A percentile compares a stretch with the other conserved stretches of the same genome.
Evolutionary conservation across 1,140 invertebrate species (phyloP).

Genomic region (Asbolus verrucosus): DNA sequence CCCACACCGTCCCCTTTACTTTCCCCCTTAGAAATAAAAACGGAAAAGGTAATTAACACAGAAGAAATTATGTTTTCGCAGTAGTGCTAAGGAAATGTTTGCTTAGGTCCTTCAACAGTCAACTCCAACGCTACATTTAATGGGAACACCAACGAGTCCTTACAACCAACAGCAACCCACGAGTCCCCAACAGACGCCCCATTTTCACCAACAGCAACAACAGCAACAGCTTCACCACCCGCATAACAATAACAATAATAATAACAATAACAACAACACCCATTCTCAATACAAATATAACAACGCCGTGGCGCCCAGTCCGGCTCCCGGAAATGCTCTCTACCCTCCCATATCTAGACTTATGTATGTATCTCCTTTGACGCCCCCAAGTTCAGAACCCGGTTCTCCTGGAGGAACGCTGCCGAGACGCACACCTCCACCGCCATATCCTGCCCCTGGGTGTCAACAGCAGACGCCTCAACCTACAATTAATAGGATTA

Average conservation of each 20-base stretch:
- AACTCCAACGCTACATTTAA: slow-evolving; percentile 68
- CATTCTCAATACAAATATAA: slow-evolving; percentile 61
- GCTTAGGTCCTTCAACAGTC: slow-evolving; percentile 65
- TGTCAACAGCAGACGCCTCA: slow-evolving; percentile 66
- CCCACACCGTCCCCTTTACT: slow-evolving; percentile 75
- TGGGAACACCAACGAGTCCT: slow-evolving; percentile 67
- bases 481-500: slow-evolving; percentile 59
- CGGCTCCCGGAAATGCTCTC: slow-evolving; percentile 63
- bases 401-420: slow-evolving; percentile 77
- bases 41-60: slow-evolving; percentile 66
- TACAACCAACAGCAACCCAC: slow-evolving; percentile 61
- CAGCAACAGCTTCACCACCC: slow-evolving; percentile 59
- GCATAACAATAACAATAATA: slow-evolving; percentile 53
- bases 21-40: slow-evolving; percentile 81
- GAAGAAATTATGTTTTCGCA: neutral
- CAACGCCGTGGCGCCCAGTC: slow-evolving; percentile 62
- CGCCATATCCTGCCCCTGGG: slow-evolving; percentile 71
- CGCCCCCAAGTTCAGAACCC: slow-evolving; percentile 85
- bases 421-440: slow-evolving; percentile 72
- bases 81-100: no score
- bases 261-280: slow-evolving; percentile 55
- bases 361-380: slow-evolving; percentile 83
- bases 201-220: slow-evolving; percentile 62
- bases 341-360: slow-evolving; percentile 66
- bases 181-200: slow-evolving; percentile 55